phyloP scores from a whole-genome alignment of 2,797 vertebrate genomes.

The Eulemur mongoz region DNA sequence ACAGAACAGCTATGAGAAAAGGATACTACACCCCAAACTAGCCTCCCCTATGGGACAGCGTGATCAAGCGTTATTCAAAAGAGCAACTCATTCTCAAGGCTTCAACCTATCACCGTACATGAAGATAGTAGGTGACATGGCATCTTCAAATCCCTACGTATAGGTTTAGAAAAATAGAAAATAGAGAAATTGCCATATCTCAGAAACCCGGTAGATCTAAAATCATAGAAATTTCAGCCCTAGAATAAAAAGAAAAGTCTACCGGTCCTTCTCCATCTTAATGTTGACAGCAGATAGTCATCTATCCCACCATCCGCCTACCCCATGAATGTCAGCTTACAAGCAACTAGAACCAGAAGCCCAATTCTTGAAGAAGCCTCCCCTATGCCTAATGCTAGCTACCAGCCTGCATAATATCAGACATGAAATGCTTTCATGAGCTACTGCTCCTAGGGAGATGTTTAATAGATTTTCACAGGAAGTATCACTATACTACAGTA shows the following conservation, averaged over 20 bases:
- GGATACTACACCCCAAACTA: not conserved
- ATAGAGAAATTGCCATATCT: not conserved
- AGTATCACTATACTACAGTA: not conserved
- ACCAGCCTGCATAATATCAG: not conserved
- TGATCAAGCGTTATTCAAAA: not conserved
- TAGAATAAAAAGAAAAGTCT: not conserved
- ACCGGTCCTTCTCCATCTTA: not conserved
- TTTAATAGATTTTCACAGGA: not conserved
- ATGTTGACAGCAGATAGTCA: not conserved
- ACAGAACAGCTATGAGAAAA: not conserved
- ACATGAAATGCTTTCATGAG: not conserved
- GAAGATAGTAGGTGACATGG: not conserved
- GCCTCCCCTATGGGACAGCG: not conserved
- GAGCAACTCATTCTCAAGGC: not conserved
- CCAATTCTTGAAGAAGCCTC: not conserved
- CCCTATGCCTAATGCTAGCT: not conserved
- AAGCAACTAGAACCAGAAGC: not conserved
- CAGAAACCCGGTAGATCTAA: not conserved
- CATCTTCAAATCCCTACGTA: not conserved
- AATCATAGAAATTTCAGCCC: not conserved
- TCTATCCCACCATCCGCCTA: not conserved
- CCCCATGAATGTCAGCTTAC: not conserved
- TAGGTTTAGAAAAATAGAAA: constrained; percentile 10
- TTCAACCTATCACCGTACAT: not conserved
- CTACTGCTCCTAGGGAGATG: not conserved